Evolutionary conservation across 2,888 invertebrate genomes (phyloP).

Genomic region (Chymomyza procnemis): DNA sequence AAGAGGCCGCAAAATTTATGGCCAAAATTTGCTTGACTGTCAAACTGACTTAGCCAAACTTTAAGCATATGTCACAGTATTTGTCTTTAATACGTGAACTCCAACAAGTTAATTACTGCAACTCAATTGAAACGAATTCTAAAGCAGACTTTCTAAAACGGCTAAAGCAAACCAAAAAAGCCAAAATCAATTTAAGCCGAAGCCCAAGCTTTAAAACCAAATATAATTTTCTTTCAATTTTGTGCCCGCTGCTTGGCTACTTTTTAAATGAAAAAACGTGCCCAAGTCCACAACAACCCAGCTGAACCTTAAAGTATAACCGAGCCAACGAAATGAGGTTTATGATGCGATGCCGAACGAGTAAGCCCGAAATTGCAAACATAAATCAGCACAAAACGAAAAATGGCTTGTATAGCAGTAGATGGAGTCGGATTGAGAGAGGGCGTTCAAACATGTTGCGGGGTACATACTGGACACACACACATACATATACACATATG

Average conservation of each 20-base stretch:
- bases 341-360: conserved; percentile 1
- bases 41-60: background rate
- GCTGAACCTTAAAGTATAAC: background rate
- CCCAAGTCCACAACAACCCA: background rate
- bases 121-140: background rate
- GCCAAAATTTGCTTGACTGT: conserved; percentile 49
- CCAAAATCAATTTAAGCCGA: conserved; percentile 16
- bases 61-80: background rate
- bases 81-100: background rate
- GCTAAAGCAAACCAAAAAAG: background rate
- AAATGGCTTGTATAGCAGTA: background rate
- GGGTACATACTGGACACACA: background rate
- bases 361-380: conserved; percentile 1
- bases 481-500: conserved; percentile 3
- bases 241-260: conserved; percentile 8
- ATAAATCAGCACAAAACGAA: conserved; percentile 15
- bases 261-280: conserved; percentile 27
- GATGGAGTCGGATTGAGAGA: background rate
- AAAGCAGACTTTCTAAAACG: conserved; percentile 10
- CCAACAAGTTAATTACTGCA: background rate
- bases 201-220: background rate
- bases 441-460: background rate
- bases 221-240: conserved; percentile 3
- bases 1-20: conserved; percentile 68
- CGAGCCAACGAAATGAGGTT: background rate